Percentiles rank a stretch among this genome's conserved stretches.
Conservation (phyloP, 2,888 invertebrate species). For the Diaprepes abbreviatus region DNA sequence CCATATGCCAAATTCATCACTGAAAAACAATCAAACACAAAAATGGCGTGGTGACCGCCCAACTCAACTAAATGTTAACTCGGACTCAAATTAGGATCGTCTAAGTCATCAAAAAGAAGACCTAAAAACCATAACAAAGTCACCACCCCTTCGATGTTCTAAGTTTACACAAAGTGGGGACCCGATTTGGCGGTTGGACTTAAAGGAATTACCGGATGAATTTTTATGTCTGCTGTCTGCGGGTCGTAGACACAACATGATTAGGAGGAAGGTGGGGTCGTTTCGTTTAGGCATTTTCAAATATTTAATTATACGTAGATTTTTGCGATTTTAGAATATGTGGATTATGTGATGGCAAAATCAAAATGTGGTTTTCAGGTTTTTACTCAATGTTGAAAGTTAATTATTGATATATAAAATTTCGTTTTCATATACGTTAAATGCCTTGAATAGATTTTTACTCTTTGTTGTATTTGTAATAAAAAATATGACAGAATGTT, state of each 20-base stretch:
- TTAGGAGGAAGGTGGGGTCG: conserved; percentile 35
- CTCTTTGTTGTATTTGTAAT: too few relatives aligned
- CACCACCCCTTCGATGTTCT: conserved; percentile 42
- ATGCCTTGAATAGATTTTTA: too few relatives aligned
- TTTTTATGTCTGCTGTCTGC: conserved; percentile 38
- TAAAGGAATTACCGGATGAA: conserved; percentile 28
- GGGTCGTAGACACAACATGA: conserved; percentile 38
- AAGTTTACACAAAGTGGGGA: conserved; percentile 11
- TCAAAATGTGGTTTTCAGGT: too few relatives aligned
- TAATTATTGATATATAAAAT: too few relatives aligned
- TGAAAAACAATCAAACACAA: conserved; percentile 21
- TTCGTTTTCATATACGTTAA: too few relatives aligned
- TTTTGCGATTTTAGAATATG: too few relatives aligned
- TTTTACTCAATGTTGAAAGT: too few relatives aligned
- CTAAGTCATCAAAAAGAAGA: conserved; percentile 1
- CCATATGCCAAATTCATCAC: background rate
- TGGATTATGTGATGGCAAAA: too few relatives aligned
- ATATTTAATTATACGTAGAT: background rate
- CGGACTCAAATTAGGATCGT: conserved; percentile 1
- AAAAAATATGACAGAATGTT: too few relatives aligned
- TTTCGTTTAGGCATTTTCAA: background rate
- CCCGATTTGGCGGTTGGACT: conserved; percentile 26
- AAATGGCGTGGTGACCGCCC: conserved; percentile 27
- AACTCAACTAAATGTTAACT: conserved; percentile 12
- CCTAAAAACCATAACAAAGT: background rate